These are phyloP conservation scores for Cavia porcellus DNA, from an alignment of 2,113 vertebrate genomes.

Conservation along the genomic window DNA sequence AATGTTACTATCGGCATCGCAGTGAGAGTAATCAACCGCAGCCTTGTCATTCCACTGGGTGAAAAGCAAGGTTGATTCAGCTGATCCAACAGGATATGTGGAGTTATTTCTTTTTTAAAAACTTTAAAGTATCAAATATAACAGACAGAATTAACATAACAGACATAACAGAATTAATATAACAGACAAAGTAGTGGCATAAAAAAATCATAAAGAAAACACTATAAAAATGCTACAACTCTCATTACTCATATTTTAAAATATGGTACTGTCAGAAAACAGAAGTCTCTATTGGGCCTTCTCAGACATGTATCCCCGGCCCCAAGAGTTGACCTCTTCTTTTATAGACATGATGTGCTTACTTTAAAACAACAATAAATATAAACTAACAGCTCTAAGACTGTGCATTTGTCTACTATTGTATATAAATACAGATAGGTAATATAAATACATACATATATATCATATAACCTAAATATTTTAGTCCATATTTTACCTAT, in stretches of 20 bases:
- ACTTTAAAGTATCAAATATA: background rate
- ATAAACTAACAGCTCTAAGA: background rate
- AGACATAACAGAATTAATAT: background rate
- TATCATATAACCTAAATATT: no score
- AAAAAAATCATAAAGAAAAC: slow-evolving; percentile 17
- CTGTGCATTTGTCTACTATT: background rate
- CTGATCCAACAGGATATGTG: background rate
- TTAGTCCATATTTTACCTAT: background rate
- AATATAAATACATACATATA: background rate
- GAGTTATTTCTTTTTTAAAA: background rate
- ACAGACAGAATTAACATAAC: background rate
- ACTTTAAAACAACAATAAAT: background rate
- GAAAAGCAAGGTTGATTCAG: background rate
- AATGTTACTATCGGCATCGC: background rate
- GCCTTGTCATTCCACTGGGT: background rate
- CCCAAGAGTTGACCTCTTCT: background rate
- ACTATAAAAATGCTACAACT: background rate
- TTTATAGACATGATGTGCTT: background rate
- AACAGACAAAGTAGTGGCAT: background rate
- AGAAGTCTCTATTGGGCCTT: background rate
- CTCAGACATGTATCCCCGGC: background rate
- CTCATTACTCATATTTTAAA: background rate
- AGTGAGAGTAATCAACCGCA: background rate
- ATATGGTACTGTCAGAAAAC: background rate
- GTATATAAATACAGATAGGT: background rate